phyloP scores from a whole-genome alignment of 2,113 vertebrate genomes.

The Tamias sibiricus region DNA sequence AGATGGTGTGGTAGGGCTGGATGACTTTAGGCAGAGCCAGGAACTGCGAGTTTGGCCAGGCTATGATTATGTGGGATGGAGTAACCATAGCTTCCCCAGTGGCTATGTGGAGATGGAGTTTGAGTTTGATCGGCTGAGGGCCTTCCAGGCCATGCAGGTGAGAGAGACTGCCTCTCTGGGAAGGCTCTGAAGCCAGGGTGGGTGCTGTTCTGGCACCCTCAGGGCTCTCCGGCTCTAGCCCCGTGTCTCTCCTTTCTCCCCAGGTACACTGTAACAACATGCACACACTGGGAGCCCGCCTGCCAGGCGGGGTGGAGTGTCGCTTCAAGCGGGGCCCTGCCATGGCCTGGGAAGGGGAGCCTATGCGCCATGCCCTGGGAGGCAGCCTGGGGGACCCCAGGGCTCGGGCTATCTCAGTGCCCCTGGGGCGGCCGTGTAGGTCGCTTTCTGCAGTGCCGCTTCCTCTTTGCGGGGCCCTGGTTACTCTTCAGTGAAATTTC shows the following conservation, averaged over 20 bases:
- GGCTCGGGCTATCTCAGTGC: slow-evolving; percentile 89
- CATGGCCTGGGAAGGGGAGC: slow-evolving; percentile 89
- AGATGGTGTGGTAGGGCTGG: slow-evolving; percentile 93
- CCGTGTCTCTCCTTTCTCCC: background rate
- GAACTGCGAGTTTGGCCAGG: slow-evolving; percentile 95
- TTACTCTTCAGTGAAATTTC: slow-evolving; percentile 96
- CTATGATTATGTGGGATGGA: slow-evolving; percentile 97
- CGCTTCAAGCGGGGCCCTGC: slow-evolving; percentile 90
- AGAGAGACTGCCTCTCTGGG: rapidly evolving
- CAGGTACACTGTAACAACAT: slow-evolving; percentile 97
- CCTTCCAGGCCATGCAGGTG: slow-evolving; percentile 94
- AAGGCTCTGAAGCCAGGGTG: background rate
- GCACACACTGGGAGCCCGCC: slow-evolving; percentile 91
- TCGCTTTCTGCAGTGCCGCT: slow-evolving; percentile 93
- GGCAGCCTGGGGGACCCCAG: slow-evolving; percentile 92
- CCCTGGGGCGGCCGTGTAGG: slow-evolving; percentile 86
- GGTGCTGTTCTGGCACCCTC: background rate
- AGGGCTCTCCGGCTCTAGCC: background rate
- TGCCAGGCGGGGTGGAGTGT: slow-evolving; percentile 92
- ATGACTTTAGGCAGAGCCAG: slow-evolving; percentile 92
- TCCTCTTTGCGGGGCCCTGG: slow-evolving; percentile 93
- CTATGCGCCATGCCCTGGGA: slow-evolving; percentile 84
- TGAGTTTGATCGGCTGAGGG: slow-evolving; percentile 91
- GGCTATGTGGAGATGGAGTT: slow-evolving; percentile 94
- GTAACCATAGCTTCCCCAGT: slow-evolving; percentile 86